These are phyloP conservation scores for Porites lutea DNA, from an alignment of 64 coral and sea anemone species.

Conservation along the genomic window DNA sequence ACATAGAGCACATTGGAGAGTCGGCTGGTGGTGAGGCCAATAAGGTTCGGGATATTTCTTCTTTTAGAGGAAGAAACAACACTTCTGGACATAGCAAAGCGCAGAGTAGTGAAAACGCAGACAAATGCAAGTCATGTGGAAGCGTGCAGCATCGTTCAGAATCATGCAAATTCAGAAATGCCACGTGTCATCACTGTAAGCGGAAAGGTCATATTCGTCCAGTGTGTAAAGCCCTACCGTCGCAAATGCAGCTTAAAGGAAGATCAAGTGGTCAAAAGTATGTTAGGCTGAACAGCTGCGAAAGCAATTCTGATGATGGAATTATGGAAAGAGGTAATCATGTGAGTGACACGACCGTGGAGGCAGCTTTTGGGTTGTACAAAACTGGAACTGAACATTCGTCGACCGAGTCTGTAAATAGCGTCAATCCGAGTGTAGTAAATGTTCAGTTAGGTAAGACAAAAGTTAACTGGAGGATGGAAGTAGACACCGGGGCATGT, in stretches of 20 bases:
- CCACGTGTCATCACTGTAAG: constrained; percentile 38
- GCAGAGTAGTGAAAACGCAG: constrained; percentile 1
- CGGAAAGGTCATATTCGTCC: constrained; percentile 48
- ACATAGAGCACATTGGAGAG: no score
- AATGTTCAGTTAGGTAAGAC: constrained; percentile 43
- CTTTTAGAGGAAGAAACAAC: no score
- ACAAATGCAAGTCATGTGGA: constrained; percentile 4
- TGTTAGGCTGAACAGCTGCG: not conserved
- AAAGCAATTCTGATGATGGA: not conserved
- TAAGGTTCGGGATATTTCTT: no score
- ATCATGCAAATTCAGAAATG: constrained; percentile 41
- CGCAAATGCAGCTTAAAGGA: constrained; percentile 4
- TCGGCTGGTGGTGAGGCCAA: no score
- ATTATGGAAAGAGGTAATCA: not conserved
- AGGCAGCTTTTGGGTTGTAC: not conserved
- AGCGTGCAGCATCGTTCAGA: not conserved
- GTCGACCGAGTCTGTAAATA: not conserved
- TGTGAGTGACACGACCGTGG: not conserved
- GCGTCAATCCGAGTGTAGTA: constrained; percentile 47
- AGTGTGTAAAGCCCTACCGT: constrained; percentile 11
- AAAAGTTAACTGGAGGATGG: constrained; percentile 39
- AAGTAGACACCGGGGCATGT: constrained; percentile 50
- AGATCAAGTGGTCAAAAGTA: constrained; percentile 9
- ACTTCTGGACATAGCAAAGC: not conserved
- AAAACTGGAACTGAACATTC: constrained; percentile 5